phyloP scores from a whole-genome alignment of 2,113 vertebrate genomes.

The Rhinoptilus africanus region DNA sequence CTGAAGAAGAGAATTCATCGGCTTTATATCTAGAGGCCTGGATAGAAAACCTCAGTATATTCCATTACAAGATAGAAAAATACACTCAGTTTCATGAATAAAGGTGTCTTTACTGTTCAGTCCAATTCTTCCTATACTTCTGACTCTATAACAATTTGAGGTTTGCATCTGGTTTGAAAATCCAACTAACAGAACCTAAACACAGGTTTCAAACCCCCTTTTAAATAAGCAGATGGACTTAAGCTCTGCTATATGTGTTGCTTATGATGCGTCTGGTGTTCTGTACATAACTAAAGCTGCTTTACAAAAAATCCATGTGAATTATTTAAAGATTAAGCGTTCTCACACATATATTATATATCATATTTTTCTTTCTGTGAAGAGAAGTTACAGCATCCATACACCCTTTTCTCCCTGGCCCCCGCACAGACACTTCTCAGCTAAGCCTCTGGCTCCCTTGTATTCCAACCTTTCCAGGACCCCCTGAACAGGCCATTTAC shows the following conservation, averaged over 20 bases:
- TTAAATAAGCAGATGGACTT: neutral
- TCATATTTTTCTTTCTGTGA: neutral
- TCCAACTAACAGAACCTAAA: neutral
- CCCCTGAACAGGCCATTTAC: neutral
- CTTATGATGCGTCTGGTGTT: neutral
- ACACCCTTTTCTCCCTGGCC: neutral
- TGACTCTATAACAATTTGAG: neutral
- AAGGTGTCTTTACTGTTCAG: neutral
- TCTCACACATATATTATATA: neutral
- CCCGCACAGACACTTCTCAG: neutral
- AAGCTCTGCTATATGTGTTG: neutral
- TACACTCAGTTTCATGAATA: neutral
- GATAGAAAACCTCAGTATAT: neutral
- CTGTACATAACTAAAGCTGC: neutral
- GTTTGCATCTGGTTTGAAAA: neutral
- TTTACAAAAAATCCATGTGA: neutral
- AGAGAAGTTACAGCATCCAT: neutral
- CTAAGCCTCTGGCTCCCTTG: neutral
- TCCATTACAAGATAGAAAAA: neutral
- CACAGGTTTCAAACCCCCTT: neutral
- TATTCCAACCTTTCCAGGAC: neutral
- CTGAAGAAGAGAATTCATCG: slow-evolving; percentile 22
- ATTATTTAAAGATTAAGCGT: neutral
- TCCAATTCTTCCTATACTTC: neutral
- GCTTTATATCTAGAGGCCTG: neutral